Evolutionary conservation across 2,797 vertebrate species (phyloP).

Genomic region (Gila robusta): DNA sequence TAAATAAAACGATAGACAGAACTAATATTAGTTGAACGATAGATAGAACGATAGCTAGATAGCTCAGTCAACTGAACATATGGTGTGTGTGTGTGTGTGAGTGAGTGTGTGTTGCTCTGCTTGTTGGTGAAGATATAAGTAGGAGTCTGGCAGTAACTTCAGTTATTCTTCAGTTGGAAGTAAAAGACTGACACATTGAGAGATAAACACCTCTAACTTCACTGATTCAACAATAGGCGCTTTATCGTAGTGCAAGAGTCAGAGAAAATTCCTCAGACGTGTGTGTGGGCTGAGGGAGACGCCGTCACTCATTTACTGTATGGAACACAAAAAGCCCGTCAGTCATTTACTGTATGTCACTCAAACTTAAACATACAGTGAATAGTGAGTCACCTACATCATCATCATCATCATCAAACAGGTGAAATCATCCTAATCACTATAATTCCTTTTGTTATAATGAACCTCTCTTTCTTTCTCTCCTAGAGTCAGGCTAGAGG

Average conservation of each 20-base stretch:
- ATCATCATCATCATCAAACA: neutral
- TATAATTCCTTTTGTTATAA: neutral
- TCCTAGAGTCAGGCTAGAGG: constrained; percentile 82
- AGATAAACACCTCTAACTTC: constrained; percentile 46
- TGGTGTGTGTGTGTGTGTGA: constrained; percentile 28
- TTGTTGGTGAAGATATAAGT: neutral
- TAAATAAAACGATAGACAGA: neutral
- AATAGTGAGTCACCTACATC: neutral
- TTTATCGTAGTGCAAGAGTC: constrained; percentile 37
- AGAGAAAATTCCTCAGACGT: constrained; percentile 32
- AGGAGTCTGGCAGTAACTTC: constrained; percentile 15
- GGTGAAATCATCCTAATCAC: constrained; percentile 17
- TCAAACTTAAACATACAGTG: neutral
- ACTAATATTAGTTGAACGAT: no score
- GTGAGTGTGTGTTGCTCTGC: neutral
- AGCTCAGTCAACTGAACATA: neutral
- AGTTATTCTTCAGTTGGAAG: constrained; percentile 26
- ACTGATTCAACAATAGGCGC: constrained; percentile 24
- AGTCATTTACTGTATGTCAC: constrained; percentile 21
- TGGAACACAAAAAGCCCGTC: constrained; percentile 20
- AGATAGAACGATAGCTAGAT: neutral
- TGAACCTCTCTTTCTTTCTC: constrained; percentile 7
- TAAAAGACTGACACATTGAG: constrained; percentile 22
- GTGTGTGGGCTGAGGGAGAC: constrained; percentile 31
- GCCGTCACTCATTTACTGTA: constrained; percentile 34